These are phyloP conservation scores for Acromyrmex heyeri DNA, from an alignment of 1,140 invertebrate genomes.

Conservation along the genomic window DNA sequence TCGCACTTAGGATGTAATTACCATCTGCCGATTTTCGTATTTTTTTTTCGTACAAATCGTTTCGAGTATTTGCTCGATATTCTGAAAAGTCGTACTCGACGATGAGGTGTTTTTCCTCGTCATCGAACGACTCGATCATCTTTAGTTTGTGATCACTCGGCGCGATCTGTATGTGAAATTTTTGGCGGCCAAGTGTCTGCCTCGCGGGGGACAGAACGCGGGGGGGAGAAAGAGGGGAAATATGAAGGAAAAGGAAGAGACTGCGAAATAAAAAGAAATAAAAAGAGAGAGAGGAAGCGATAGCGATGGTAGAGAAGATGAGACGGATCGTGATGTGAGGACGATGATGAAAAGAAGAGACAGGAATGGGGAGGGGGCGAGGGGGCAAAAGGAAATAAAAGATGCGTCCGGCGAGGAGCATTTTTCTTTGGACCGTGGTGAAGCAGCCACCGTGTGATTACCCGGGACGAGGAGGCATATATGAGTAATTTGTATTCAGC, in stretches of 20 bases:
- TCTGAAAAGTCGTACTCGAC: not conserved
- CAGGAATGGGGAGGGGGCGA: conserved; percentile 20
- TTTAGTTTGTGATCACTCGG: not conserved
- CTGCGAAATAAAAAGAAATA: not conserved
- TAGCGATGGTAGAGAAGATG: conserved; percentile 50
- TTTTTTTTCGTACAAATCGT: not conserved
- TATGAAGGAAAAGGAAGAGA: conserved; percentile 6
- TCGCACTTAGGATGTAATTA: not conserved
- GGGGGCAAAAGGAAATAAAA: conserved; percentile 73
- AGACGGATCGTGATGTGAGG: conserved; percentile 40
- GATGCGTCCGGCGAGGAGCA: conserved; percentile 73
- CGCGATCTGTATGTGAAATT: conserved; percentile 12
- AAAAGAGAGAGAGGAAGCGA: conserved; percentile 52
- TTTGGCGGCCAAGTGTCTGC: conserved; percentile 7
- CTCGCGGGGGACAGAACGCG: not conserved
- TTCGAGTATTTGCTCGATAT: not conserved
- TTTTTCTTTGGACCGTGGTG: conserved; percentile 83
- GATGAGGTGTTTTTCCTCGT: not conserved
- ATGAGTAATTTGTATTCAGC: conserved; percentile 88
- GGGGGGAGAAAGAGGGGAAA: not conserved
- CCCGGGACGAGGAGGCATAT: conserved; percentile 83
- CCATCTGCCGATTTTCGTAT: not conserved
- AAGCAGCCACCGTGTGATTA: conserved; percentile 86
- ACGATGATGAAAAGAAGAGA: conserved; percentile 44
- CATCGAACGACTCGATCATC: not conserved